These are phyloP conservation scores for Oplegnathus fasciatus DNA, from an alignment of 2,113 vertebrate genomes.

Conservation along the genomic window DNA sequence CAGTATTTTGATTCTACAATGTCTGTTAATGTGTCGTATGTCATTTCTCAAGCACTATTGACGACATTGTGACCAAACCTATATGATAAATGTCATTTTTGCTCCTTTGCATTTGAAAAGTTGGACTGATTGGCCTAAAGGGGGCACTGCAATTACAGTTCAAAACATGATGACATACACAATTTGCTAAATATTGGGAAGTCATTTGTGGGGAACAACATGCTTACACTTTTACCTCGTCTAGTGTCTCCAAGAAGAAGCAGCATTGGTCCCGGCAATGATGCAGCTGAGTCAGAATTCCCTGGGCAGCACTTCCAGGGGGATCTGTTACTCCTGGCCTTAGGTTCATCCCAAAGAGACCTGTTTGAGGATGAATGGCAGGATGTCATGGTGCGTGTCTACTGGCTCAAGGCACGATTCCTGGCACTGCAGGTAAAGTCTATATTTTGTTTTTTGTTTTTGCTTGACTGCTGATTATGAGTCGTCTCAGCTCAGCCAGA, in stretches of 20 bases:
- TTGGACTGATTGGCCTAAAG: not conserved
- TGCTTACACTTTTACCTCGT: slow-evolving; percentile 12
- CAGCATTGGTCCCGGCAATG: slow-evolving; percentile 74
- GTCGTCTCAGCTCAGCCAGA: not conserved
- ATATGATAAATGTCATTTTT: not conserved
- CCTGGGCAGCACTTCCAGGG: slow-evolving; percentile 91
- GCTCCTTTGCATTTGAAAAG: not conserved
- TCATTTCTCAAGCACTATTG: not conserved
- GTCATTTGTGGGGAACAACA: not conserved
- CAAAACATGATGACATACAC: not conserved
- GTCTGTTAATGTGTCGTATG: not conserved
- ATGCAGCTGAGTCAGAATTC: slow-evolving; percentile 88
- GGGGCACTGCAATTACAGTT: not conserved
- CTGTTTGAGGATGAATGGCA: slow-evolving; percentile 93
- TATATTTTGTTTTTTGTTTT: not conserved
- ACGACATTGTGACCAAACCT: not conserved
- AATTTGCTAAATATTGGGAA: not conserved
- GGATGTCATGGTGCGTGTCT: slow-evolving; percentile 91
- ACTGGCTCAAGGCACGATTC: slow-evolving; percentile 96
- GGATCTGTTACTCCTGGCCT: slow-evolving; percentile 91
- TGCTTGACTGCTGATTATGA: not conserved
- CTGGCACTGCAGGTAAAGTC: slow-evolving; percentile 90
- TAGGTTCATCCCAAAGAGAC: slow-evolving; percentile 93
- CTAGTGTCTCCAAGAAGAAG: slow-evolving; percentile 91
- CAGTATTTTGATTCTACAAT: not conserved